Evolutionary conservation across 1,140 invertebrate genomes (phyloP), one percentile per base, ranked within the genome.

Genomic region (Hyles euphorbiae): DNA sequence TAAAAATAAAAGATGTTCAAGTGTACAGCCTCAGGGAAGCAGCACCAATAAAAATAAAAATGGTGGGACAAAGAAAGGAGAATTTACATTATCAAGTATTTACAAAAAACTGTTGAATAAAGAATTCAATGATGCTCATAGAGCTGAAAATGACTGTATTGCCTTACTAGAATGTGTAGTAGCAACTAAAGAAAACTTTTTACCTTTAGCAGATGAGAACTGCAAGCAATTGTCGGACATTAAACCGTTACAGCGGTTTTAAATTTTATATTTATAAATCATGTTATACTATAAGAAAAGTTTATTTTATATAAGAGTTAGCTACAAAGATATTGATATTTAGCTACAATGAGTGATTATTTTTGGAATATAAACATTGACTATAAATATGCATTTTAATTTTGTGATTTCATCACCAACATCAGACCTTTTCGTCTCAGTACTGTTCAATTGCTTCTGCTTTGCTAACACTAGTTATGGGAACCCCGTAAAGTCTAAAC

Each of bases 91-190:
- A 36, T 44, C 43, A 8, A 83, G 79, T 65, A 61, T 94, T n/a
- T 93, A 90, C 71, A 73, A 89, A 54, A 82, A 89, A 47, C 70
- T 92, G 8, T 84, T 91, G 11, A 81, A 86, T 6, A 80, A 74
- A 44, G 63, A 81, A 11, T 72, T 88, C 5, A 12, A 49, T 2
- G 72, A 85, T 70, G 68, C 81, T 2, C 93, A 94, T 76, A 83
- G 76, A 57, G 92, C 93, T 6, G 92, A 93, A 75, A 77, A 66
- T 32, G 93, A 94, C 78, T 92, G 91, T 12, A 63, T 85, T 7
- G 90, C 87, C 76, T 77, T 93, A 9, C 74, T 92, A 11, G 76
- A 89, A 43, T 91, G 92, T 66, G 90, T 91, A 2, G 77, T 86
- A 48, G 81, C 84, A 4, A 84, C 90, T 32, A 89, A 90, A 54